Percentiles rank a stretch among this genome's conserved stretches.
Conservation (phyloP, 2,888 invertebrate genomes). For the Azorinus chamasolen region DNA sequence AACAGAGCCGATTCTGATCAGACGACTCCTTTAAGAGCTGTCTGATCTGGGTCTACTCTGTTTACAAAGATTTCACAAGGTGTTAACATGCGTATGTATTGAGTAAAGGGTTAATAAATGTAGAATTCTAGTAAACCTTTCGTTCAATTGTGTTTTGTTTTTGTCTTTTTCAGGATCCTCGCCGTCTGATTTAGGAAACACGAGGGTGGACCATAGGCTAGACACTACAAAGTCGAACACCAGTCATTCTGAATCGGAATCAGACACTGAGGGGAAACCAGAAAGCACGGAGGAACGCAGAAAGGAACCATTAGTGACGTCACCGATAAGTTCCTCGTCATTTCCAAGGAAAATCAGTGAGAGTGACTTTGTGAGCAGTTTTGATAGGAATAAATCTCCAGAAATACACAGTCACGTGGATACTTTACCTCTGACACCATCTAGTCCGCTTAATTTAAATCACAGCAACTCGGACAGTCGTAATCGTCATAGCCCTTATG, state of each 20-base stretch:
- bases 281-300: conserved; percentile 10
- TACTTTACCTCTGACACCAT: conserved; percentile 38
- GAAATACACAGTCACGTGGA: conserved; percentile 64
- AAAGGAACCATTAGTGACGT: conserved; percentile 44
- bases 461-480: conserved; percentile 32
- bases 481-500: conserved; percentile 36
- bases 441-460: conserved; percentile 57
- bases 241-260: conserved; percentile 64
- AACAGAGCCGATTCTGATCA: no score
- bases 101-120: no score
- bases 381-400: conserved; percentile 63
- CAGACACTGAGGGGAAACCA: conserved; percentile 47
- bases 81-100: no score
- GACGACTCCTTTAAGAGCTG: no score
- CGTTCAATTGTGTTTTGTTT: no score
- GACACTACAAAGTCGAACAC: conserved; percentile 64
- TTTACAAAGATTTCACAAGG: no score
- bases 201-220: conserved; percentile 55
- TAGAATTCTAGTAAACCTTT: no score
- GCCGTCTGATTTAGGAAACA: conserved; percentile 53
- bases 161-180: conserved; percentile 54
- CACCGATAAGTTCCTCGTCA: conserved; percentile 53
- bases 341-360: conserved; percentile 66
- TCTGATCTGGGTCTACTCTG: no score
- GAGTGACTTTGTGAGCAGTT: conserved; percentile 67